Base-by-base conservation (phyloP, 2,888 invertebrate species). In the Oscheius onirici region DNA sequence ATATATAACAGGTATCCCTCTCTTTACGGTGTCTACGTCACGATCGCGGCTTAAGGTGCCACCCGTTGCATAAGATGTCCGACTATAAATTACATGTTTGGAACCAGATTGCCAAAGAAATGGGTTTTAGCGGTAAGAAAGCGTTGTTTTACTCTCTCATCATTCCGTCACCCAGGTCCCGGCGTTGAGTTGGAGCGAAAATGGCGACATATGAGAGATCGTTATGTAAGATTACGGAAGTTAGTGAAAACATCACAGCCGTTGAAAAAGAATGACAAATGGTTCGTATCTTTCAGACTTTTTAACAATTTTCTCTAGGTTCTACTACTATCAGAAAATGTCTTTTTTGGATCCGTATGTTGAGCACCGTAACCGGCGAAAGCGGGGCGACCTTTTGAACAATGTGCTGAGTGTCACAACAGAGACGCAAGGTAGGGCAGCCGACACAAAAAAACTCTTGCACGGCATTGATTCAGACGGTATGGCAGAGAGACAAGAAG, bases 151-250 rank as follows among this genome's bases (percentile, higher is more conserved):
- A 17, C 24, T n/a, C 15, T 11, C 28, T 44, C 13, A 43, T 17
- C 20, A 61, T 13, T 10, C 6, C 6, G n/a, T 61, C n/a, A 13
- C 41, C n/a, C 26, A 71, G 71, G 66, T 13, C 74, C 76, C 13
- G 67, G 60, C 0, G 76, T 77, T 8, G 79, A 79, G 61, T 57
- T 79, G 63, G 79, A 79, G 57, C 49, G 76, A 6, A 79, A 79
- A 66, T 79, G 79, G 79, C 69, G 76, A 46, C 79, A 79, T 40
- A 76, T 79, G 79, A 34, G 79, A 6, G 79, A 79, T 54, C 76
- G 77, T 44, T 79, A 79, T 55, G 79, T 79, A 2, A 63, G 79
- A n/a, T 65, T 79, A 61, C 43, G 77, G 24, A 79, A 79, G 44
- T 54, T 69, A 52, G 76, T 76, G 26, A 75, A 77, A 43, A 72